These are phyloP conservation scores for Andrena praecox DNA, from an alignment of 2,888 invertebrate genomes.

Conservation along the genomic window DNA sequence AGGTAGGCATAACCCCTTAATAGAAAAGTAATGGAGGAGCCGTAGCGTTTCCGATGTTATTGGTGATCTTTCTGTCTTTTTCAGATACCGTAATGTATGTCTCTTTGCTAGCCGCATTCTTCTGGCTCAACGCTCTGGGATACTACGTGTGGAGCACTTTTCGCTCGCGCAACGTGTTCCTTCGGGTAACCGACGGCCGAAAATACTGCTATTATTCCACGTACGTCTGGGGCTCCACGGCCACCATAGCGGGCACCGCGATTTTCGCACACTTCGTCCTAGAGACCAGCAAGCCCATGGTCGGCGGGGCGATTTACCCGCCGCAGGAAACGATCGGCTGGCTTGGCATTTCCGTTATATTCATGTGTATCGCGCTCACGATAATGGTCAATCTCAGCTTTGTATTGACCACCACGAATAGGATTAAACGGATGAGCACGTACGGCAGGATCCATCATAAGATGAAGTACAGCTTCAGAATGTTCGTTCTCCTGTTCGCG, in stretches of 20 bases:
- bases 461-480: constrained; percentile 93
- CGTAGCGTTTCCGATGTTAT: background rate
- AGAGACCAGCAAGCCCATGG: constrained; percentile 88
- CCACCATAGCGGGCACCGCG: constrained; percentile 90
- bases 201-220: constrained; percentile 95
- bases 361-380: constrained; percentile 93
- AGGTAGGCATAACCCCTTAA: too few species aligned
- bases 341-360: constrained; percentile 93
- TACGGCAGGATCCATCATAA: constrained; percentile 95
- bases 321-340: constrained; percentile 92
- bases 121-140: constrained; percentile 94
- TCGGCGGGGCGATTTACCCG: constrained; percentile 81
- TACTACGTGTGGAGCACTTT: constrained; percentile 96
- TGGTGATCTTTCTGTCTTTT: constrained; percentile 79
- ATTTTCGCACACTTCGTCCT: constrained; percentile 93
- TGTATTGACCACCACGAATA: constrained; percentile 91
- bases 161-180: constrained; percentile 93
- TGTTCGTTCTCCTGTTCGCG: constrained; percentile 91
- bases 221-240: constrained; percentile 92
- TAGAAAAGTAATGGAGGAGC: too few species aligned
- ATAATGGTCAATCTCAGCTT: constrained; percentile 92
- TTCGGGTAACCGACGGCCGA: constrained; percentile 93
- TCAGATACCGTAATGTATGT: constrained; percentile 92
- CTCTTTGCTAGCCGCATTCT: constrained; percentile 92
- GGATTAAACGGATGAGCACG: constrained; percentile 92